These are phyloP conservation scores for Chelonoidis abingdonii DNA, from an alignment of 2,113 vertebrate genomes.

Conservation along the genomic window DNA sequence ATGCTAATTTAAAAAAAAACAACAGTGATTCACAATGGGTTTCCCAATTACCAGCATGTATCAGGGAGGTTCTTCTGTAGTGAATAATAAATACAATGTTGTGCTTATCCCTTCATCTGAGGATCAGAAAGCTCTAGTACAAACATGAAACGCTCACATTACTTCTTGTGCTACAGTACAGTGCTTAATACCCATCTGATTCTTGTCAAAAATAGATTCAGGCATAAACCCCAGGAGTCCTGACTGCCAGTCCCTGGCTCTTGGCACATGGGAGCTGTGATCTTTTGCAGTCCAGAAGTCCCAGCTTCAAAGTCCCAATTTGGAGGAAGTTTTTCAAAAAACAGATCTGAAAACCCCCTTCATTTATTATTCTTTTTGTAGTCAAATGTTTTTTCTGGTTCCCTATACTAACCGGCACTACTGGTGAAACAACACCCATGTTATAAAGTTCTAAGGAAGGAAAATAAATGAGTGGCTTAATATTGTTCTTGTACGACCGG, in stretches of 20 bases:
- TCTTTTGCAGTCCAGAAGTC: neutral
- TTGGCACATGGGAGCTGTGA: neutral
- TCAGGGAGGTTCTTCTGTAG: neutral
- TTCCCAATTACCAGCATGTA: neutral
- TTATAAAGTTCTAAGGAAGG: neutral
- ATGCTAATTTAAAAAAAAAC: conserved; percentile 1
- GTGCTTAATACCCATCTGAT: neutral
- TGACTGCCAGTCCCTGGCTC: neutral
- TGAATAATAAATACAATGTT: neutral
- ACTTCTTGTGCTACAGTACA: neutral
- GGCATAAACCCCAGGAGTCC: neutral
- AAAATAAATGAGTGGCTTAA: neutral
- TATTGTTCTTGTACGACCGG: neutral
- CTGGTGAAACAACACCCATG: neutral
- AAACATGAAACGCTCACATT: neutral
- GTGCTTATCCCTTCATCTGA: neutral
- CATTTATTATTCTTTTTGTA: neutral
- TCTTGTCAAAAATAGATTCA: neutral
- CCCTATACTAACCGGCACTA: neutral
- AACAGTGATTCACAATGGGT: neutral
- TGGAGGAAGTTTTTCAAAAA: neutral
- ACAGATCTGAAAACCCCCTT: neutral
- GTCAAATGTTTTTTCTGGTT: neutral
- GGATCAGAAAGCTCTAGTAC: neutral
- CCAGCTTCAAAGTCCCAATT: neutral